These are phyloP conservation scores for Acrobasis suavella DNA, from an alignment of 2,888 invertebrate genomes.

Conservation along the genomic window DNA sequence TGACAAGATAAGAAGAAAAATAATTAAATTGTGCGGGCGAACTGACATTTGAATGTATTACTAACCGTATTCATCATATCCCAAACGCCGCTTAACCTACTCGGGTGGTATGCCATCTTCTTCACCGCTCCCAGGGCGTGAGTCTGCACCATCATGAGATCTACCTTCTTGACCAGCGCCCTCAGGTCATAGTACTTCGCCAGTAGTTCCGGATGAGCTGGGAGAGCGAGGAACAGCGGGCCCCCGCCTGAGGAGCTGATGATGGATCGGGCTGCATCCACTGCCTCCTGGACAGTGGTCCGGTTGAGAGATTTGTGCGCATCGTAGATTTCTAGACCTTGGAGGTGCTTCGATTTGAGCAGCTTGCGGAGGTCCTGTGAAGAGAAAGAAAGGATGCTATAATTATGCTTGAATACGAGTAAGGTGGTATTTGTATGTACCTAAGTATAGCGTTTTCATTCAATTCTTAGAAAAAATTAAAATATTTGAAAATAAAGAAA, in stretches of 20 bases:
- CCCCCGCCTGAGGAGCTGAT: constrained; percentile 76
- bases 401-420: not conserved
- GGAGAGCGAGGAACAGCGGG: constrained; percentile 83
- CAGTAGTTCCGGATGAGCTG: constrained; percentile 84
- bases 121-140: constrained; percentile 84
- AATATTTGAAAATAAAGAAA: too few species aligned
- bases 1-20: too few species aligned
- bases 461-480: too few species aligned
- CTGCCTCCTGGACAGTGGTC: constrained; percentile 72
- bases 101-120: constrained; percentile 89
- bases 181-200: constrained; percentile 88
- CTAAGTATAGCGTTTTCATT: too few species aligned
- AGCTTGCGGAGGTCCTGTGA: constrained; percentile 79
- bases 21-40: too few species aligned
- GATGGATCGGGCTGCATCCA: constrained; percentile 69
- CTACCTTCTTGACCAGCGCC: constrained; percentile 84
- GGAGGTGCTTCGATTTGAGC: constrained; percentile 80
- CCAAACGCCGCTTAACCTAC: constrained; percentile 88
- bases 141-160: constrained; percentile 86
- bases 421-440: too few species aligned
- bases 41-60: too few species aligned
- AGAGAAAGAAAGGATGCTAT: constrained; percentile 28
- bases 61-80: constrained; percentile 84
- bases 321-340: constrained; percentile 81
- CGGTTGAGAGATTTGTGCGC: constrained; percentile 78